A percentile compares a stretch with the other conserved stretches of the same genome.
phyloP scores from a whole-genome alignment of 2,888 invertebrate genomes.

The Torymus texanus region DNA sequence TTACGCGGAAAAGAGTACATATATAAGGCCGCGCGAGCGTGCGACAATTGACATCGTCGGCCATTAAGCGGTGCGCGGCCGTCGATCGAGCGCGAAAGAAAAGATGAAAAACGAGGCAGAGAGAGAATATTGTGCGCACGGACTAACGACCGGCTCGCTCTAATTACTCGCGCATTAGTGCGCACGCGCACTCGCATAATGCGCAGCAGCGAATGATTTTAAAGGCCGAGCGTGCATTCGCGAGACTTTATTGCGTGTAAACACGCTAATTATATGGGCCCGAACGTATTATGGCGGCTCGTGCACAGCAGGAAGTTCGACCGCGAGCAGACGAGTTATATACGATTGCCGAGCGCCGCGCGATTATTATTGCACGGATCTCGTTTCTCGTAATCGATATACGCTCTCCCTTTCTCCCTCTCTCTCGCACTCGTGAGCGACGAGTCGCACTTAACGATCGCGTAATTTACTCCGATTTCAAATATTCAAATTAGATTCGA shows the following conservation, averaged over 20 bases:
- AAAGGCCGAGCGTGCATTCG: conserved; percentile 4
- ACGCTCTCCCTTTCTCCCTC: neutral
- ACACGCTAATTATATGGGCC: conserved; percentile 60
- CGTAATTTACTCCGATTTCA: conserved; percentile 42
- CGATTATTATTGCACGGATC: conserved; percentile 10
- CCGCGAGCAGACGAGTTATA: neutral
- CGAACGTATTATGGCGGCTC: neutral
- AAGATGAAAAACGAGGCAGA: conserved; percentile 30
- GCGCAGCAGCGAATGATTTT: too few species aligned
- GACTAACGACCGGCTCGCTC: conserved; percentile 39
- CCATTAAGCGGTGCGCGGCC: neutral
- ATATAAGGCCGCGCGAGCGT: neutral
- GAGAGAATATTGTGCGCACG: neutral
- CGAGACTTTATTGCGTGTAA: conserved; percentile 60
- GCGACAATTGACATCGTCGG: conserved; percentile 35
- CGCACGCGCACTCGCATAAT: conserved; percentile 5
- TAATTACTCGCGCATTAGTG: conserved; percentile 53
- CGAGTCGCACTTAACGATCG: conserved; percentile 34
- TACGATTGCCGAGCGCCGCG: neutral
- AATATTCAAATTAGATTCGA: conserved; percentile 42
- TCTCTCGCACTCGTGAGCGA: neutral
- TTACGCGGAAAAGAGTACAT: conserved; percentile 17
- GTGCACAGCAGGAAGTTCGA: neutral
- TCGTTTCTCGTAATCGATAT: conserved; percentile 35
- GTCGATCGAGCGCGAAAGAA: conserved; percentile 12